Conservation (phyloP, 2,797 vertebrate species). For the Siniperca undulata region DNA sequence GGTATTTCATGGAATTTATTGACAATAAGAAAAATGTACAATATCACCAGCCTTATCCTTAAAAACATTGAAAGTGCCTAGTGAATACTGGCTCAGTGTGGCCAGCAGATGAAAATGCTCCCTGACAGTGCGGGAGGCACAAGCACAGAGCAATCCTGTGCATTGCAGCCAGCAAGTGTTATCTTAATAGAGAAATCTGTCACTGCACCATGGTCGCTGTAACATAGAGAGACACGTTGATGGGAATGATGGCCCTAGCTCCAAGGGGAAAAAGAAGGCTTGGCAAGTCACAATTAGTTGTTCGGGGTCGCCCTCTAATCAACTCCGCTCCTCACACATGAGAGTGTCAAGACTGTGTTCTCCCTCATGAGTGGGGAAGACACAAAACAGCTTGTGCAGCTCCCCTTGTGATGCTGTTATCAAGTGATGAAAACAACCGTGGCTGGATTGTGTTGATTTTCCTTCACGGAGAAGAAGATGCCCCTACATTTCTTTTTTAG, state of each 20-base stretch:
- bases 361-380: constrained; percentile 59
- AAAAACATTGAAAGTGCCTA: neutral
- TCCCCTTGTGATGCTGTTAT: constrained; percentile 53
- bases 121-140: constrained; percentile 12
- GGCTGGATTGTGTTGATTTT: constrained; percentile 63
- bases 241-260: constrained; percentile 72
- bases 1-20: neutral
- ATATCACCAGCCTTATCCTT: neutral
- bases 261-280: constrained; percentile 52
- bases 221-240: constrained; percentile 75
- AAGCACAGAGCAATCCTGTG: constrained; percentile 31
- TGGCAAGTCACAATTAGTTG: constrained; percentile 76
- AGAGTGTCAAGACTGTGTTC: constrained; percentile 69
- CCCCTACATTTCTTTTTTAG: constrained; percentile 36
- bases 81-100: constrained; percentile 24
- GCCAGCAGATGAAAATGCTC: constrained; percentile 32
- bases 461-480: constrained; percentile 55
- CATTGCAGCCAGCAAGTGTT: constrained; percentile 42
- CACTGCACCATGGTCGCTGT: constrained; percentile 53
- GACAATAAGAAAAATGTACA: neutral
- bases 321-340: constrained; percentile 64
- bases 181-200: constrained; percentile 70
- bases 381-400: constrained; percentile 38
- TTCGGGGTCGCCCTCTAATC: constrained; percentile 78
- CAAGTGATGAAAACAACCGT: constrained; percentile 69